Conservation (phyloP, 2,797 vertebrate genomes). For the Masticophis lateralis region DNA sequence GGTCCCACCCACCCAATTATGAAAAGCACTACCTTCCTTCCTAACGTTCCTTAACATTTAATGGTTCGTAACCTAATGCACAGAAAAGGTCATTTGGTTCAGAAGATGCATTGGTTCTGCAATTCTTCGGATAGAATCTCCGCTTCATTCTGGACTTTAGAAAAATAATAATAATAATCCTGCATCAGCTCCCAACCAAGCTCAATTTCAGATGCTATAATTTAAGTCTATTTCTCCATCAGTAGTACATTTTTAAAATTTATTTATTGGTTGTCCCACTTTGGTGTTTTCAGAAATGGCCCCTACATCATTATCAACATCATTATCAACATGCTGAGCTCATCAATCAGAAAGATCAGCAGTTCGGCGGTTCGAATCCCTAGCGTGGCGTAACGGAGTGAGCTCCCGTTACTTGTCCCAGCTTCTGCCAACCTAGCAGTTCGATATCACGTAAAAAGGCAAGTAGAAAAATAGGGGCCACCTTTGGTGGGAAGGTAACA, state of each 20-base stretch:
- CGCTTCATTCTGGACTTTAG: constrained; percentile 45
- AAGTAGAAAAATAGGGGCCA: no score
- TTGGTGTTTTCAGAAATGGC: neutral
- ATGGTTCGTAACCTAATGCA: constrained; percentile 74
- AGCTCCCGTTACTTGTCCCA: no score
- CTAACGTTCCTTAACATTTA: constrained; percentile 77
- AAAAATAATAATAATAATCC: neutral
- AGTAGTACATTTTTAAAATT: neutral
- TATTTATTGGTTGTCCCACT: neutral
- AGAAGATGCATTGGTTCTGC: constrained; percentile 62
- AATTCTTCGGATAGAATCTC: constrained; percentile 66
- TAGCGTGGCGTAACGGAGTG: fast-evolving
- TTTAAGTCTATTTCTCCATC: neutral
- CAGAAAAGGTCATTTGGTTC: constrained; percentile 77
- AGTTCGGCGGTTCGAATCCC: no score
- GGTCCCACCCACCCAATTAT: constrained; percentile 47
- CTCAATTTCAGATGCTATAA: neutral
- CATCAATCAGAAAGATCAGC: no score
- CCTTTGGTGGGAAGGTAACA: no score
- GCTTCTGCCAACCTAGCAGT: no score
- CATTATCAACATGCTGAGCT: no score
- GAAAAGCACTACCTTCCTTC: constrained; percentile 73
- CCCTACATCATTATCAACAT: neutral
- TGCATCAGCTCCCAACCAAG: neutral
- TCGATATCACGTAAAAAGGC: no score